A percentile compares a stretch with the other conserved stretches of the same genome.
Conservation (phyloP, 1,140 invertebrate genomes). For the Meloidogyne floridensis region DNA sequence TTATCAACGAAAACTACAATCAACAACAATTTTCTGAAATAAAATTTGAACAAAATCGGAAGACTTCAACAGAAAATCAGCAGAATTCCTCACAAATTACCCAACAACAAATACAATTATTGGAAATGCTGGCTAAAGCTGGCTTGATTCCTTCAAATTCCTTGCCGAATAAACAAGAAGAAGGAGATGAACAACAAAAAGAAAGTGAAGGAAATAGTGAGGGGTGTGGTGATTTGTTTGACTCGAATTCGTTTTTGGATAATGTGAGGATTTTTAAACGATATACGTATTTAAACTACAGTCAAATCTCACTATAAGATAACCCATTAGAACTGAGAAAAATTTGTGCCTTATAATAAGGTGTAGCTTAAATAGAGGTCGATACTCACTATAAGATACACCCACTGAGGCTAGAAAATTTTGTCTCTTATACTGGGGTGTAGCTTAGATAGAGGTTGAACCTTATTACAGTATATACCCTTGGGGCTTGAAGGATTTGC, state of each 20-base stretch:
- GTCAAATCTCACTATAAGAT: too few relatives aligned
- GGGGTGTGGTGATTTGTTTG: neutral
- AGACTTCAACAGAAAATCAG: neutral
- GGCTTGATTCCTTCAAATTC: neutral
- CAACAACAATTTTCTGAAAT: constrained; percentile 7
- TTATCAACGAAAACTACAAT: constrained; percentile 10
- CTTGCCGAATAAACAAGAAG: neutral
- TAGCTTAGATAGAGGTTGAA: too few relatives aligned
- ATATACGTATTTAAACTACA: too few relatives aligned
- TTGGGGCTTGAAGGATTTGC: too few relatives aligned
- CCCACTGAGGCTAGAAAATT: too few relatives aligned
- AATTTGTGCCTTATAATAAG: too few relatives aligned
- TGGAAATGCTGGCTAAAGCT: neutral
- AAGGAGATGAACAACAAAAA: too few relatives aligned
- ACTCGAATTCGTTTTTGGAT: neutral
- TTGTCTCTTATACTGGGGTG: too few relatives aligned
- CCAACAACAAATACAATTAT: constrained; percentile 3
- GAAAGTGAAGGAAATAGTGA: neutral
- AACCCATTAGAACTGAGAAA: too few relatives aligned
- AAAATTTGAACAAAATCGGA: neutral
- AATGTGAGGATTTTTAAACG: neutral
- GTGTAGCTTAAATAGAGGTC: too few relatives aligned
- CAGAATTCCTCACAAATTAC: neutral
- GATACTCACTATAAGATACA: too few relatives aligned
- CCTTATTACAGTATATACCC: too few relatives aligned